Conservation (phyloP, 1,140 invertebrate genomes). For the Coenobita brevimanus region DNA sequence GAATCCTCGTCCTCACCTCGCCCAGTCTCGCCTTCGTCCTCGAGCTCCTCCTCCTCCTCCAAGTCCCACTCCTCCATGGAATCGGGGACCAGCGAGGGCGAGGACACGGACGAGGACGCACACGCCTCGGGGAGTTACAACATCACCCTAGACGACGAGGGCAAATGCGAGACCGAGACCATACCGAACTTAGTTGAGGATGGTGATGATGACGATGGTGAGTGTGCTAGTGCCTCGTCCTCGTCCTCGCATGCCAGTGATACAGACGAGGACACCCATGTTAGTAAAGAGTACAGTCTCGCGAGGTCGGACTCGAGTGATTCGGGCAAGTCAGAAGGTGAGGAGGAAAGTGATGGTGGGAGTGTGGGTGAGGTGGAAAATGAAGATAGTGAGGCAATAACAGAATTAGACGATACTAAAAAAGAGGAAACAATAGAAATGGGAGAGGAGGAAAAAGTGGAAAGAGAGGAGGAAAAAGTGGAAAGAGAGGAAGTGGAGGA, state of each 20-base stretch:
- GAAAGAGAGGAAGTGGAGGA: not conserved
- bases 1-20: conserved; percentile 18
- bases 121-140: conserved; percentile 57
- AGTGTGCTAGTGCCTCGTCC: conserved; percentile 29
- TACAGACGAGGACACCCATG: conserved; percentile 68
- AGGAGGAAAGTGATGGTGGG: not conserved
- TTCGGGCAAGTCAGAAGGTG: conserved; percentile 16
- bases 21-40: not conserved
- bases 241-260: conserved; percentile 56
- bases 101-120: conserved; percentile 63
- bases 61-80: not conserved
- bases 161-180: conserved; percentile 26
- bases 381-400: no score
- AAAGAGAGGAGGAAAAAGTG: not conserved
- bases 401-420: no score
- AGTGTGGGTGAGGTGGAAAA: no score
- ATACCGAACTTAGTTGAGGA: not conserved
- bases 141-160: conserved; percentile 13
- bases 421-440: no score
- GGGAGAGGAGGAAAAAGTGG: conserved; percentile 11
- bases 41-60: not conserved
- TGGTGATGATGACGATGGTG: not conserved
- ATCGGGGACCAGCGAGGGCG: conserved; percentile 50
- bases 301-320: conserved; percentile 54
- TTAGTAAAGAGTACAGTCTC: conserved; percentile 64